phyloP scores from a whole-genome alignment of 2,797 vertebrate genomes.

The Micrastur ruficollis region DNA sequence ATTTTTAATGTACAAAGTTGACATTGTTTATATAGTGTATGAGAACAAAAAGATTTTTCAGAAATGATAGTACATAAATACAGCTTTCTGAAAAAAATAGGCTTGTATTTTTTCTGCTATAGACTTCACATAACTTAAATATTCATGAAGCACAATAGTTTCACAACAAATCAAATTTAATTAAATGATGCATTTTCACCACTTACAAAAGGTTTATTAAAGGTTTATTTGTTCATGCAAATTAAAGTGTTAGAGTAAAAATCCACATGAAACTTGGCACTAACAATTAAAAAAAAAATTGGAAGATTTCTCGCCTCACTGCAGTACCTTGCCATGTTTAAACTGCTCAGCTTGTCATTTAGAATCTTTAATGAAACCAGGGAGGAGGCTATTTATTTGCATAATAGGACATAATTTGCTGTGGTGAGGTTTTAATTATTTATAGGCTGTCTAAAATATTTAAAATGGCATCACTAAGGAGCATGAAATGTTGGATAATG shows the following conservation, averaged over 20 bases:
- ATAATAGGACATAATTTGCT: slow-evolving; percentile 85
- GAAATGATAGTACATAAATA: neutral
- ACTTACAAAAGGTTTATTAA: slow-evolving; percentile 78
- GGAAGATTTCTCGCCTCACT: slow-evolving; percentile 71
- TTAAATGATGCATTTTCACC: slow-evolving; percentile 76
- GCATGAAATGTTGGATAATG: slow-evolving; percentile 78
- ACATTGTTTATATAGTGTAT: neutral
- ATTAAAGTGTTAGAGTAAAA: slow-evolving; percentile 77
- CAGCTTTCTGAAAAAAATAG: neutral
- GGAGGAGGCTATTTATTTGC: slow-evolving; percentile 85
- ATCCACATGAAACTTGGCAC: slow-evolving; percentile 76
- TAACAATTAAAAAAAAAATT: slow-evolving; percentile 73
- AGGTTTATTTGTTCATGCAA: slow-evolving; percentile 81
- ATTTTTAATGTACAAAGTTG: neutral
- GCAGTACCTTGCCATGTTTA: slow-evolving; percentile 72
- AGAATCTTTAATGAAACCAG: slow-evolving; percentile 80
- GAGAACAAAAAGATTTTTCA: neutral
- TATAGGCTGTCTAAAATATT: slow-evolving; percentile 81
- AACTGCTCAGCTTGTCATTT: slow-evolving; percentile 78
- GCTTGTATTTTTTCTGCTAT: slow-evolving; percentile 29
- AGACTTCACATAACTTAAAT: slow-evolving; percentile 65
- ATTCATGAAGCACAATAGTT: slow-evolving; percentile 73
- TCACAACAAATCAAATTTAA: slow-evolving; percentile 78
- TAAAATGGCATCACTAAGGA: slow-evolving; percentile 80
- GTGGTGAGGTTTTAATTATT: slow-evolving; percentile 83